Conservation (phyloP, 2,113 vertebrate species). For the Mobula hypostoma region DNA sequence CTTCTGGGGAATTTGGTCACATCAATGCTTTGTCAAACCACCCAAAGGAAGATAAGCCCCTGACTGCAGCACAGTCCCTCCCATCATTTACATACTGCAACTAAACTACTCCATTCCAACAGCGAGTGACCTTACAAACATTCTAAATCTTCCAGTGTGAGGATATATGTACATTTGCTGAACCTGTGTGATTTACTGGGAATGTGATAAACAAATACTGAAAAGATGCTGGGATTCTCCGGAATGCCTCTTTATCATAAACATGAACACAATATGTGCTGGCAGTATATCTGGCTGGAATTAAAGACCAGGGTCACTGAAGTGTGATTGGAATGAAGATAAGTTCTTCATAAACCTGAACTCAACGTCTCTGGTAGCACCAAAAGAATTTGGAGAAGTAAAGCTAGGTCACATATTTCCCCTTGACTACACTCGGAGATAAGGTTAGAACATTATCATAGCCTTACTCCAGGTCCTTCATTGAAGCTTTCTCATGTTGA, state of each 20-base stretch:
- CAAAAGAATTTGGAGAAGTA: background rate
- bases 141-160: background rate
- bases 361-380: background rate
- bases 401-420: background rate
- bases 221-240: background rate
- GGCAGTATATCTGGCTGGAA: background rate
- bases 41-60: background rate
- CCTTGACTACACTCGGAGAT: no score
- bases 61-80: background rate
- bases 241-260: background rate
- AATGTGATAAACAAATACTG: background rate
- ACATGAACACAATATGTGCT: background rate
- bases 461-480: no score
- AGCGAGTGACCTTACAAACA: background rate
- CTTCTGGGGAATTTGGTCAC: background rate
- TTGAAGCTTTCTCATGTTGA: background rate
- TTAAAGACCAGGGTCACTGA: background rate
- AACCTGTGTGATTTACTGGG: background rate
- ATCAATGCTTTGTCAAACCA: background rate
- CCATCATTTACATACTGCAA: background rate
- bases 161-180: background rate
- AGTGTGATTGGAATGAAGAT: background rate
- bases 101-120: background rate
- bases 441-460: no score
- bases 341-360: background rate